A percentile compares a stretch with the other conserved stretches of the same genome.
These are phyloP conservation scores for Trichonephila clavata DNA, from an alignment of 1,140 invertebrate genomes.

Conservation along the genomic window DNA sequence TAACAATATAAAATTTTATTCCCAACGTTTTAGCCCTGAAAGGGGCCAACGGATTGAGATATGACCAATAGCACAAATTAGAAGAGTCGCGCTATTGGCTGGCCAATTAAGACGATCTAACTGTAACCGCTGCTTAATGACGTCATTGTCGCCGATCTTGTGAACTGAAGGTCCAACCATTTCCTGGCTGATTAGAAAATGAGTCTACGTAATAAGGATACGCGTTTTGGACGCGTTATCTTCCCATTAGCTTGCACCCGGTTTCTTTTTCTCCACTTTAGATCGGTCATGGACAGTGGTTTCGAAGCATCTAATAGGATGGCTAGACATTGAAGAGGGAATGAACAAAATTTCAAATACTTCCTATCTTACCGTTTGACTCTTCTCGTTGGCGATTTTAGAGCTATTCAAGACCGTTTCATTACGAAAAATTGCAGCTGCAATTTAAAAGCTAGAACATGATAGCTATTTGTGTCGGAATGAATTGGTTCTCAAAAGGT, in stretches of 20 bases:
- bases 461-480: neutral
- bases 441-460: neutral
- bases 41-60: constrained; percentile 62
- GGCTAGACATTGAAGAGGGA: constrained; percentile 18
- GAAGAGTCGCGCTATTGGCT: constrained; percentile 45
- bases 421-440: neutral
- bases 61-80: constrained; percentile 65
- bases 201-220: constrained; percentile 75
- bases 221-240: constrained; percentile 74
- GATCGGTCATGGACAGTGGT: constrained; percentile 56
- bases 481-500: neutral
- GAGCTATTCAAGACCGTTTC: neutral
- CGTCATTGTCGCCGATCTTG: constrained; percentile 76
- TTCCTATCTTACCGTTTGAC: constrained; percentile 18
- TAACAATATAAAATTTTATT: constrained; percentile 68
- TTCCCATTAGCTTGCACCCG: constrained; percentile 62
- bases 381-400: neutral
- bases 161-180: constrained; percentile 76
- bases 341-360: neutral
- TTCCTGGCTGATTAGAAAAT: constrained; percentile 76
- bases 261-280: constrained; percentile 46
- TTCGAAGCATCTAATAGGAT: constrained; percentile 23
- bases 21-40: constrained; percentile 63
- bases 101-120: constrained; percentile 70
- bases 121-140: constrained; percentile 71